Percentiles rank a stretch among this genome's conserved stretches.
Conservation (phyloP, 1,140 invertebrate genomes). For the Heliconius melpomene region DNA sequence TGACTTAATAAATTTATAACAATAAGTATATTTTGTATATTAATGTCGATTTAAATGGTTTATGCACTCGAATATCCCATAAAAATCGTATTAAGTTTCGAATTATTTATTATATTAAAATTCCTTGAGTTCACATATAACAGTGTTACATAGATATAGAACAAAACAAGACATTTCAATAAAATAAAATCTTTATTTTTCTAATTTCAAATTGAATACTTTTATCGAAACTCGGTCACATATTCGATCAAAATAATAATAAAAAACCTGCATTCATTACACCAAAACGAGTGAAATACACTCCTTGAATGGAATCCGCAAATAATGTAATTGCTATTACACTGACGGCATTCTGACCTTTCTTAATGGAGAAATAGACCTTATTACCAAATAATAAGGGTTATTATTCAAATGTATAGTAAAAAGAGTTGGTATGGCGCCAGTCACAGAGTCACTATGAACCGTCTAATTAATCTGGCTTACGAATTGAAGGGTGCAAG, state of each 20-base stretch:
- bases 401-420: constrained; percentile 28
- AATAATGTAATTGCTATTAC: constrained; percentile 35
- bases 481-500: constrained; percentile 36
- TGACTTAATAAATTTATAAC: no score
- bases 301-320: constrained; percentile 38
- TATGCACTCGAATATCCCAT: neutral
- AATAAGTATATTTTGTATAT: no score
- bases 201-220: neutral
- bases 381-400: neutral
- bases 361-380: constrained; percentile 12
- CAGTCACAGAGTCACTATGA: constrained; percentile 53
- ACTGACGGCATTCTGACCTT: neutral
- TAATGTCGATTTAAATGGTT: neutral
- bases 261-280: constrained; percentile 29
- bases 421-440: constrained; percentile 28
- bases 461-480: constrained; percentile 64
- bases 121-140: neutral
- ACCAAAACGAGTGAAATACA: constrained; percentile 26
- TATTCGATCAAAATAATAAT: neutral
- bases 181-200: neutral
- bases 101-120: neutral
- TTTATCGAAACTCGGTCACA: constrained; percentile 1
- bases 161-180: neutral
- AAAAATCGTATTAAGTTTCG: neutral
- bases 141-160: neutral